These are phyloP conservation scores for Hestina assimilis DNA, from an alignment of 1,140 invertebrate species.

Conservation along the genomic window DNA sequence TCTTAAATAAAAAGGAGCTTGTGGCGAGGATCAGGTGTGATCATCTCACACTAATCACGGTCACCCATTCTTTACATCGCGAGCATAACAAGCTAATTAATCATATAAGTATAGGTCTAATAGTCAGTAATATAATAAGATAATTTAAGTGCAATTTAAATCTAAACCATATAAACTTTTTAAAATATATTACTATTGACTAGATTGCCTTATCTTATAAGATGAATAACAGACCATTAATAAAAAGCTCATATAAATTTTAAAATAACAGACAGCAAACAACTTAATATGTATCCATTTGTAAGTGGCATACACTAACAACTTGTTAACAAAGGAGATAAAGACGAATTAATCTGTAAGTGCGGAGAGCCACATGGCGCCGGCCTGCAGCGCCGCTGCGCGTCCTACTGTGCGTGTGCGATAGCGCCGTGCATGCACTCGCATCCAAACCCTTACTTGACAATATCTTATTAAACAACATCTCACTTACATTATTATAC, in stretches of 20 bases:
- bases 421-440: neutral
- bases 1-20: too few relatives aligned
- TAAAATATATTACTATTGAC: too few relatives aligned
- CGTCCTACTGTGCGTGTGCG: neutral
- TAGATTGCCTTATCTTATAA: too few relatives aligned
- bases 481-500: too few relatives aligned
- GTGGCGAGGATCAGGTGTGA: too few relatives aligned
- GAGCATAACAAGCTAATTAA: too few relatives aligned
- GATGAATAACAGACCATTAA: neutral
- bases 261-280: neutral
- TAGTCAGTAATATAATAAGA: too few relatives aligned
- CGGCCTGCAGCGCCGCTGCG: neutral
- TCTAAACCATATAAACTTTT: too few relatives aligned
- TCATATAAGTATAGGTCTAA: too few relatives aligned
- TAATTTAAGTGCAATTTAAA: too few relatives aligned
- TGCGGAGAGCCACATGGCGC: constrained; percentile 3
- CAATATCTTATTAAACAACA: neutral
- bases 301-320: neutral
- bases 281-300: neutral
- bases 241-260: neutral
- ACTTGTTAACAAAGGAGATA: constrained; percentile 5
- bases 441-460: neutral
- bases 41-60: too few relatives aligned
- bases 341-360: neutral
- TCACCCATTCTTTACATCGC: too few relatives aligned